These are phyloP conservation scores for Solenopsis invicta DNA, from an alignment of 1,140 invertebrate genomes.

Conservation along the genomic window DNA sequence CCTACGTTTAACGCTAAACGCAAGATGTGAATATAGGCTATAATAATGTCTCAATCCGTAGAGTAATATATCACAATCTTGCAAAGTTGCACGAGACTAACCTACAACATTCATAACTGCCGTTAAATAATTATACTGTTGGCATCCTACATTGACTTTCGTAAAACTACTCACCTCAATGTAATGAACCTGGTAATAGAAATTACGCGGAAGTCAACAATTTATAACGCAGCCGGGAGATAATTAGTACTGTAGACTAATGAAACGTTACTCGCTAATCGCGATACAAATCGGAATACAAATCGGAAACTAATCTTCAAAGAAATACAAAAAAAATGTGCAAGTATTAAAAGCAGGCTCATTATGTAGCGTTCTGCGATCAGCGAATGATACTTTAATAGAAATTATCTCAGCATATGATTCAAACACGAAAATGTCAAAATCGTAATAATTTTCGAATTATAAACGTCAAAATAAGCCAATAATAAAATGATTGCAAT, in stretches of 20 bases:
- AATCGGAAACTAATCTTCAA: background rate
- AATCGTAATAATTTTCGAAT: background rate
- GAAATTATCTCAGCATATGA: background rate
- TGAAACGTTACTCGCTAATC: constrained; percentile 15
- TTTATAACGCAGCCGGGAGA: constrained; percentile 11
- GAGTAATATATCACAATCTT: constrained; percentile 56
- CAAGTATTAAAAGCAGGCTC: background rate
- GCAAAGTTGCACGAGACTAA: constrained; percentile 35
- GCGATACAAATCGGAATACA: constrained; percentile 16
- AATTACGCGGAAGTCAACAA: constrained; percentile 47
- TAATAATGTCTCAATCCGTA: constrained; percentile 51
- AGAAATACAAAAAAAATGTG: background rate
- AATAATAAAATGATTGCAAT: no score
- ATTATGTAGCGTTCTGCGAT: background rate
- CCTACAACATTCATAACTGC: constrained; percentile 32
- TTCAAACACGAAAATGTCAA: background rate
- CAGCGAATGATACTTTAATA: background rate
- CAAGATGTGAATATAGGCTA: background rate
- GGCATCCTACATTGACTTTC: constrained; percentile 45
- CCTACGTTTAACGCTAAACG: constrained; percentile 30
- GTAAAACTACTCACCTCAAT: background rate
- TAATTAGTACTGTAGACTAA: constrained; percentile 51
- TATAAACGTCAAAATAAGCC: no score
- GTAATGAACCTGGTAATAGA: constrained; percentile 39
- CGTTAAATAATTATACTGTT: constrained; percentile 50